A percentile compares a stretch with the other conserved stretches of the same genome.
Evolutionary conservation across 2,113 vertebrate genomes (phyloP).

Genomic region (Oxyruncus cristatus): DNA sequence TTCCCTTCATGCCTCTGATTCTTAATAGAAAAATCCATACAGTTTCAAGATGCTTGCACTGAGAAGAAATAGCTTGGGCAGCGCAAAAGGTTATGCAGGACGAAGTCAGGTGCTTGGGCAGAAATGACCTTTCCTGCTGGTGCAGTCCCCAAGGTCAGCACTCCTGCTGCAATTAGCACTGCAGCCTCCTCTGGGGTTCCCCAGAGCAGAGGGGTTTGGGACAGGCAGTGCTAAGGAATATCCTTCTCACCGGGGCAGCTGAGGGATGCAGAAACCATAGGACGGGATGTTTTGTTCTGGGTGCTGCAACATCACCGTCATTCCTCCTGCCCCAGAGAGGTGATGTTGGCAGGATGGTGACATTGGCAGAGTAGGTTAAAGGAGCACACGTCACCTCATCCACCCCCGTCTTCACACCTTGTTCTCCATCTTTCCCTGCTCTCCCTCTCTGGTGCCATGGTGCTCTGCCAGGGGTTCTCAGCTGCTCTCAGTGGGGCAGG

Average conservation of each 20-base stretch:
- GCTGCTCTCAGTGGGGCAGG: not conserved
- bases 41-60: not conserved
- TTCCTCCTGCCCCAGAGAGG: not conserved
- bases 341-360: not conserved
- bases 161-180: not conserved
- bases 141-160: not conserved
- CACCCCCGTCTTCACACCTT: not conserved
- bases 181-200: not conserved
- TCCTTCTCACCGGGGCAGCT: not conserved
- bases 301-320: fast-evolving
- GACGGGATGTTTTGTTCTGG: fast-evolving
- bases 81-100: not conserved
- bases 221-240: not conserved
- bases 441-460: not conserved
- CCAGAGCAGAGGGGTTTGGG: not conserved
- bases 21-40: not conserved
- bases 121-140: not conserved
- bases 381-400: not conserved
- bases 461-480: not conserved
- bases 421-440: not conserved
- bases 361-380: not conserved
- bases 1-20: not conserved
- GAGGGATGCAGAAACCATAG: not conserved
- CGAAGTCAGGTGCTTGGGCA: not conserved
- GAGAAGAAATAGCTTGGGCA: not conserved